Evolutionary conservation across 2,113 vertebrate genomes (phyloP), one percentile per base, ranked within the genome.

Genomic region (Diphyllodes magnificus): DNA sequence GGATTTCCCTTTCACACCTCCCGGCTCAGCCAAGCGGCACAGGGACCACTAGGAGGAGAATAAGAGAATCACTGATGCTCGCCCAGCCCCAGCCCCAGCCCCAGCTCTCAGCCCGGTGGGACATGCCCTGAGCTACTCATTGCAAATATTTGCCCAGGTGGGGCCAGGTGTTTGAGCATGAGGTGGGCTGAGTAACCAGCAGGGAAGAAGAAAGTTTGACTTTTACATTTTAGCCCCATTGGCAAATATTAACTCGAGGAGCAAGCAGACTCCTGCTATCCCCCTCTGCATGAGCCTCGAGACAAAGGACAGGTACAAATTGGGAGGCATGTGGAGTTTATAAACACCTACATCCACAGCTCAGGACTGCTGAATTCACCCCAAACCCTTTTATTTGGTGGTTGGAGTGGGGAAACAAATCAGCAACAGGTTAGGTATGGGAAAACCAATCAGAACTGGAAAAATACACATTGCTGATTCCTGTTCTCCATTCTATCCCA

Each of bases 271-370:
- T 88, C 78, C 63, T 6, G 2, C n/a, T 78, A 4, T 47, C 16
- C 22, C 12, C 37, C 0, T 0, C 42, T 2, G 1, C 63, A 47
- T 0, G 0, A 40, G 42, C 37, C 17, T 15, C 4, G 31, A 77
- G 59, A 35, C 47, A 79, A 80, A 65, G 54, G n/a, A 70, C n/a
- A 22, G 35, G 11, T 30, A 73, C 17, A 73, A 57, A 71, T 0
- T 40, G 31, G 17, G 39, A 80, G 59, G 16, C 66, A 85, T 3
- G 0, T 37, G 45, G 49, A 47, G 25, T 19, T 61, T 68, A 69
- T 39, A 33, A 31, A 24, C 25, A 42, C 42, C 3, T 9, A 33
- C 33, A 79, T n/a, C 44, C 57, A 31, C 0, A 13, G 31, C 24
- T 72, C 65, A 33, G 64, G 33, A 51, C 21, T 86, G 35, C 25